phyloP scores from a whole-genome alignment of 2,797 vertebrate species.

The Mionectes olivaceus region DNA sequence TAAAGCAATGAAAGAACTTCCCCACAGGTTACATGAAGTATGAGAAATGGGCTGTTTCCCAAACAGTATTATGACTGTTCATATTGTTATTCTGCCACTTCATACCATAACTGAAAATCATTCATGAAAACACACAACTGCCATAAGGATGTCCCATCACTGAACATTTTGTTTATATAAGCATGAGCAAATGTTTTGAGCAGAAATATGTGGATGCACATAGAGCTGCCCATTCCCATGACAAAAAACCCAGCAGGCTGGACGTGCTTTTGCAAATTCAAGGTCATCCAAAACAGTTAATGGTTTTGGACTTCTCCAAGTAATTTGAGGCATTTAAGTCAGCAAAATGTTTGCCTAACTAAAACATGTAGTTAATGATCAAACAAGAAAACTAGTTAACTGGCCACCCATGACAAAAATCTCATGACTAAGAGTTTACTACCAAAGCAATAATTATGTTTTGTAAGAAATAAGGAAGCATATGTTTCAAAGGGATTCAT shows the following conservation, averaged over 20 bases:
- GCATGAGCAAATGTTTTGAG: neutral
- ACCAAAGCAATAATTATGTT: neutral
- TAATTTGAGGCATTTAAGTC: neutral
- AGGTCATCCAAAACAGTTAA: constrained; percentile 13
- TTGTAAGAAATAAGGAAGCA: neutral
- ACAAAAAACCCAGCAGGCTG: neutral
- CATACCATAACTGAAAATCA: neutral
- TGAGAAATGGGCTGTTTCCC: neutral
- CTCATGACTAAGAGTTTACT: neutral
- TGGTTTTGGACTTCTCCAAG: neutral
- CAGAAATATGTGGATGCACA: neutral
- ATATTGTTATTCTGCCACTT: neutral
- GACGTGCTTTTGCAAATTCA: neutral
- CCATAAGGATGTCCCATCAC: neutral
- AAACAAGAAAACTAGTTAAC: neutral
- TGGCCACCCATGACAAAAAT: neutral
- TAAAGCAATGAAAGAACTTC: neutral
- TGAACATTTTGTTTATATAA: neutral
- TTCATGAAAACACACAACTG: neutral
- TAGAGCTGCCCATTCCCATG: neutral
- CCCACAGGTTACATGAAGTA: neutral
- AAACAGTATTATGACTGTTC: neutral
- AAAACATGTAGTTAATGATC: constrained; percentile 11
- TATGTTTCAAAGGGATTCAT: neutral
- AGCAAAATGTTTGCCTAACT: neutral